Evolutionary conservation across 2,888 invertebrate species (phyloP), one percentile per base, ranked within the genome.

Genomic region (Chaetoderma sp.): DNA sequence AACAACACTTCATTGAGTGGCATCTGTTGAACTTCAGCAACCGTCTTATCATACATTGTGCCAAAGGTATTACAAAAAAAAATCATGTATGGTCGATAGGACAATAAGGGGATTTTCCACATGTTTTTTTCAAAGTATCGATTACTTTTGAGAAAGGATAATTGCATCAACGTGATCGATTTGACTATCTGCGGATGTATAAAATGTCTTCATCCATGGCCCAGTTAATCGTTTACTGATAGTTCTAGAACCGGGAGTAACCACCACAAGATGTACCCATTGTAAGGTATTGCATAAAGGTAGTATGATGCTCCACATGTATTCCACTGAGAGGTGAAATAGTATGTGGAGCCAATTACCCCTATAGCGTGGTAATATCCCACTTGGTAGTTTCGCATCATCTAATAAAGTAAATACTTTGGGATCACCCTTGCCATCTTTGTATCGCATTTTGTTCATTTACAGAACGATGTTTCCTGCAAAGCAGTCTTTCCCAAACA

Each of bases 401-500:
- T 67, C 32, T 8, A 70, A 49, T 36, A 67, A 70, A 6, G 36
- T 28, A 32, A 70, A 70, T 33, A 67, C 72, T 21, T 58, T 61
- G 1, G 72, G 72, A 49, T 67, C 71, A 16, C 71, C 69, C 28
- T 70, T 66, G 32, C 69, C 62, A 59, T 70, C 65, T 28, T 71
- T 71, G 52, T 61, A 68, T 6, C 68, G 49, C 18, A 72, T 21
- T 52, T 72, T 72, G 65, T 68, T 70, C 27, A 70, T 42, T 32
- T 52, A 45, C 10, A 70, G 61, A n/a, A 72, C 63, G 21, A 72
- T 30, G 33, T 65, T 70, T 4, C 27, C 65, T 30, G 70, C 70
- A 23, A 63, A 1, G 44, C 72, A 72, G 32, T 72, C 68, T 5
- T 45, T 60, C 4, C 70, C 70, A 45, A 39, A 70, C 45, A 67